A percentile compares a stretch with the other conserved stretches of the same genome.
phyloP scores from a whole-genome alignment of 1,140 invertebrate genomes.

The Tribolium madens region DNA sequence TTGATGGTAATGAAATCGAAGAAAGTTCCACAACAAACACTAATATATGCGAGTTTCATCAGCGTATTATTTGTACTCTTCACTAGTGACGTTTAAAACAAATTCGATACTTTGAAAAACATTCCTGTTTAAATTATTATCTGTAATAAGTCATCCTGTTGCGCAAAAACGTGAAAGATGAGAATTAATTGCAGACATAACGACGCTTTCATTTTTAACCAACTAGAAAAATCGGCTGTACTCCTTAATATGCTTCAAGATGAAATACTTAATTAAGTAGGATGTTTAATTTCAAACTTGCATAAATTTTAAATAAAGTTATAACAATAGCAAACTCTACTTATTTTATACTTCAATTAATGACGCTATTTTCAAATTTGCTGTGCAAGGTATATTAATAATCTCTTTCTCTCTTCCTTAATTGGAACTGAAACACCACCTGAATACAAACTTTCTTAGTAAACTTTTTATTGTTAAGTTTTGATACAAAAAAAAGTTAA shows the following conservation, averaged over 20 bases:
- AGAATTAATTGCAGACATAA: not conserved
- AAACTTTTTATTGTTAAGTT: not conserved
- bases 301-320: not conserved
- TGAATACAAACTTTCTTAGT: not conserved
- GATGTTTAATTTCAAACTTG: not conserved
- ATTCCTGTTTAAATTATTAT: not conserved
- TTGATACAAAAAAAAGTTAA: not conserved
- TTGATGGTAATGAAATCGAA: constrained; percentile 25
- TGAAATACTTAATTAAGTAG: no score
- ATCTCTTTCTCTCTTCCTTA: not conserved
- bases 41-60: not conserved
- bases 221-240: not conserved
- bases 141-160: not conserved
- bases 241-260: no score
- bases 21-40: constrained; percentile 35
- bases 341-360: not conserved
- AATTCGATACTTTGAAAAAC: no score
- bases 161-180: not conserved
- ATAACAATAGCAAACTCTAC: not conserved
- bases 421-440: not conserved
- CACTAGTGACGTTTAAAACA: no score
- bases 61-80: not conserved
- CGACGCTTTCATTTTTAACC: not conserved
- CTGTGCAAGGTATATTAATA: not conserved
- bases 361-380: not conserved